Conservation (phyloP, 1,140 invertebrate genomes). For the Stenopsyche tienmushanensis region DNA sequence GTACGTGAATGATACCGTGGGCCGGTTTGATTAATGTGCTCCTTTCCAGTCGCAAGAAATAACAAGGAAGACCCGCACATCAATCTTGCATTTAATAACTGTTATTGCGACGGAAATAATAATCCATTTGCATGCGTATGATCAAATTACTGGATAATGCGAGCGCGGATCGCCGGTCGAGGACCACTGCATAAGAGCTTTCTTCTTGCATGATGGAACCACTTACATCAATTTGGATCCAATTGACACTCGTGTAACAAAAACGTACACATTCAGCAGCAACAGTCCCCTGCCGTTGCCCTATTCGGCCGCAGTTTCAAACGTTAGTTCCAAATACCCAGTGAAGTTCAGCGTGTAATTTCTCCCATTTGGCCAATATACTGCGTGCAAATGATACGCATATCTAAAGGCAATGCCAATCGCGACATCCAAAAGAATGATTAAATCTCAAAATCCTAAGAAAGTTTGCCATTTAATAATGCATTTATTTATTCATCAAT, state of each 20-base stretch:
- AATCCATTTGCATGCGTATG: slow-evolving; percentile 29
- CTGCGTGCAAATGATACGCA: background rate
- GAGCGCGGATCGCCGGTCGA: background rate
- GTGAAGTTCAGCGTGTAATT: too few species aligned
- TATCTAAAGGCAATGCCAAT: background rate
- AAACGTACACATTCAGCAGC: background rate
- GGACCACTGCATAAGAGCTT: too few species aligned
- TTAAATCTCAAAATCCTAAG: background rate
- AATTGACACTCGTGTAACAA: background rate
- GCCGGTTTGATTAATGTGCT: slow-evolving; percentile 23
- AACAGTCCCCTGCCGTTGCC: too few species aligned
- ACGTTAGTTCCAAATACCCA: too few species aligned
- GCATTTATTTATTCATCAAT: background rate
- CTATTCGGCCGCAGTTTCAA: too few species aligned
- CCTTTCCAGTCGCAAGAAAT: background rate
- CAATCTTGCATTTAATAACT: slow-evolving; percentile 28
- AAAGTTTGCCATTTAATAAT: background rate
- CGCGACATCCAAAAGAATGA: background rate
- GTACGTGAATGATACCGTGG: too few species aligned
- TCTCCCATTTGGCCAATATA: background rate
- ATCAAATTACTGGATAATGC: slow-evolving; percentile 25
- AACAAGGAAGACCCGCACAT: slow-evolving; percentile 28
- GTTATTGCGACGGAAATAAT: slow-evolving; percentile 31
- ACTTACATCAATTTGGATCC: background rate
- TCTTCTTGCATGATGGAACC: background rate